phyloP scores from a whole-genome alignment of 2,888 invertebrate genomes.

The Netelia fuscicornis region DNA sequence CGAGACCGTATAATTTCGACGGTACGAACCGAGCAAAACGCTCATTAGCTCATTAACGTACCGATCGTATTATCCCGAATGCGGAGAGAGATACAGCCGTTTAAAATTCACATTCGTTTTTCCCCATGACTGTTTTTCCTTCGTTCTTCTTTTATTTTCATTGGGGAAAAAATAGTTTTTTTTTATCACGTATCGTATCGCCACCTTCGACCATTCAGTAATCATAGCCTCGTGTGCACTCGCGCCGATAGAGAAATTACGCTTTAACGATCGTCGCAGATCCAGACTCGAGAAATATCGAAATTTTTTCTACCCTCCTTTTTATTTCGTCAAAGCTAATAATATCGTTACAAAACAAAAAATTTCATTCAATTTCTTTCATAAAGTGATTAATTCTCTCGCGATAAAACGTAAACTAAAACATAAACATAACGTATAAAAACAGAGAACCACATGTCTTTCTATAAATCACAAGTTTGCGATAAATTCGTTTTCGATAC shows the following conservation, averaged over 20 bases:
- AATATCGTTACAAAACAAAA: no score
- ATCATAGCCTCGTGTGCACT: conserved; percentile 22
- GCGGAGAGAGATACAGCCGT: conserved; percentile 4
- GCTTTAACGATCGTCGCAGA: background rate
- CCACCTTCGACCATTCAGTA: conserved; percentile 5
- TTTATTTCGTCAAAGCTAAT: no score
- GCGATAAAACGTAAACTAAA: no score
- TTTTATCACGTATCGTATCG: background rate
- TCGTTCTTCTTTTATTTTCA: conserved; percentile 4
- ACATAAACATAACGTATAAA: no score
- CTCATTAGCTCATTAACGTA: conserved; percentile 62
- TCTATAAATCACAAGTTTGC: no score
- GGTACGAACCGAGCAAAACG: conserved; percentile 45
- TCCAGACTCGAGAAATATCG: background rate
- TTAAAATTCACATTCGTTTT: conserved; percentile 37
- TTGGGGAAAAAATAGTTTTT: no score
- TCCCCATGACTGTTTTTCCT: conserved; percentile 2
- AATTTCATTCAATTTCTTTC: no score
- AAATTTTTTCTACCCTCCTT: background rate
- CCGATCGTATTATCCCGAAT: conserved; percentile 30
- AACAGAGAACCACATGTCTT: no score
- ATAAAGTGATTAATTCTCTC: no score
- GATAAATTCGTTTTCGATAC: no score
- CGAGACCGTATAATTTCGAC: conserved; percentile 54
- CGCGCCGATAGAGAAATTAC: background rate